Evolutionary conservation across 2,888 invertebrate genomes (phyloP), one percentile per base, ranked within the genome.

Genomic region (Amphimallon solstitiale): DNA sequence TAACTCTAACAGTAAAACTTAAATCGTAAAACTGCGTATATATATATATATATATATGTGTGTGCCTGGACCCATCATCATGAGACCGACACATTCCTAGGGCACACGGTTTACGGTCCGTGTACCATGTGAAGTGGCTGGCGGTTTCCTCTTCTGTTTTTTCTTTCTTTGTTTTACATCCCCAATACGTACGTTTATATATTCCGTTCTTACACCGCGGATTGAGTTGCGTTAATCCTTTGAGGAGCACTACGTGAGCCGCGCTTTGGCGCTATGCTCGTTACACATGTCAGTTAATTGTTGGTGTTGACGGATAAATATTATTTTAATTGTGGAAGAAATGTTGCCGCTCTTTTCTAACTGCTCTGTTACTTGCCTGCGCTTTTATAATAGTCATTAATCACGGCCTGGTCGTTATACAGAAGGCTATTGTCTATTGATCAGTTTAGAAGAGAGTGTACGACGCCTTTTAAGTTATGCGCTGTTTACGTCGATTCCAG

Each of bases 251-350:
- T n/a, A n/a, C n/a, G 21, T 9, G 21, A 14, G 35, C 54, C 38
- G 54, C 29, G n/a, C 35, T 54, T 21, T 19, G 12, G 38, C 38
- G 38, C 51, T 35, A 21, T 14, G 34, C 14, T 19, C 43, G 29
- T 15, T 43, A 59, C 43, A 59, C 23, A 45, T 59, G 56, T 59
- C 43, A 59, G 40, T 59, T 59, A 59, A 59, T 59, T 43, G 56
- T 59, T 15, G 14, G 15, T 43, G 56, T 29, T 59, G 56, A 59
- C 43, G 56, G 56, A 59, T 45, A 43, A 14, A 29, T 59, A 43
- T 59, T 59, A 59, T 34, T 59, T 59, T 59, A 59, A 59, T 59
- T 59, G 56, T 29, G 29, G 56, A 59, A 59, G 3, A 43, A 59
- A 43, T 21, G 23, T 29, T 43, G 43, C 56, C 56, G 40, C 40